Base-by-base conservation (phyloP, 2,113 vertebrate species). In the Cisticola juncidis region DNA sequence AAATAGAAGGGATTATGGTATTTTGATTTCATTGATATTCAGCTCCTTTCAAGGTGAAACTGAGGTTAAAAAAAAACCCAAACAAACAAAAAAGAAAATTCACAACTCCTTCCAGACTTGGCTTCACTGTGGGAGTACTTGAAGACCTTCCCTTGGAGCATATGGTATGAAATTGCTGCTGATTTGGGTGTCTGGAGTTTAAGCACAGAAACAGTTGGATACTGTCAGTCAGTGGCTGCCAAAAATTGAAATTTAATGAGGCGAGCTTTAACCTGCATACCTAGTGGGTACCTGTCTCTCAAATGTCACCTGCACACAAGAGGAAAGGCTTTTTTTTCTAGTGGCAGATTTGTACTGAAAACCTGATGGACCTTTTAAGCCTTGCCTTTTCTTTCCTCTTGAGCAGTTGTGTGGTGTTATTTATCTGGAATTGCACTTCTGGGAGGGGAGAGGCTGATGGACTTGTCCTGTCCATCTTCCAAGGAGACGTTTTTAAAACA, bases 11-110 rank as follows among this genome's bases (percentile, higher is more conserved):
- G 78, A 58, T 35, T 61, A 42, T 62, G 51, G 9, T 93, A 65
- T 95, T 97, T 95, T 96, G 95, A 82, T 97, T 97, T 97, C 94
- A 70, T 92, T 96, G 97, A 95, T 97, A 86, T 57, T 97, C 92
- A 96, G 57, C 88, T 97, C 69, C 26, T 97, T 96, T 94, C 96
- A 96, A 96, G 95, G 91, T 94, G 89, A 80, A 85, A 92, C 73
- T 61, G 86, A 4, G 15, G 13, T 80, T 94, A 40, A 74, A 45
- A 50, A 50, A 53, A 54, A 51, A 17, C 5, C 23, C 86, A 73
- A 35, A 57, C 45, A 33, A 56, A 22, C 20, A 33, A 36, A 82
- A 71, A 91, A 85, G 57, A 69, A 36, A 90, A 65, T 36, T 26
- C 33, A 10, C 81, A 88, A 62, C 56, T 97, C 81, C 74, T 79